phyloP scores from a whole-genome alignment of 2,113 vertebrate species.

The Onychostruthus taczanowskii region DNA sequence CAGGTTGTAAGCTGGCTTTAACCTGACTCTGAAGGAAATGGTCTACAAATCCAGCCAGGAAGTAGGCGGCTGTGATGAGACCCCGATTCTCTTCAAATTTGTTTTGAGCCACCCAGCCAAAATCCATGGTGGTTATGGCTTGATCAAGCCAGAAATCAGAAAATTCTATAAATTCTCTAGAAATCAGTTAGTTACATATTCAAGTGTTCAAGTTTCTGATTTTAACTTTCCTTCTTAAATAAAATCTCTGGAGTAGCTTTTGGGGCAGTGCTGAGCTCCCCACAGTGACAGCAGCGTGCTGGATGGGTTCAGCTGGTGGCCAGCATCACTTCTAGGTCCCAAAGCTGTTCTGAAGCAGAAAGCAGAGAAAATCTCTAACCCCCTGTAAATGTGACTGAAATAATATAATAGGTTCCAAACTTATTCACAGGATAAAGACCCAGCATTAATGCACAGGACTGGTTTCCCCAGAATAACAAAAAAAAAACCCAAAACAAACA shows the following conservation, averaged over 20 bases:
- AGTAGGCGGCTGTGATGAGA: accelerated
- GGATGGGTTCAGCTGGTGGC: not conserved
- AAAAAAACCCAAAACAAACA: not conserved
- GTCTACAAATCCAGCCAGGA: slow-evolving; percentile 26
- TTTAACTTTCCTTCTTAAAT: not conserved
- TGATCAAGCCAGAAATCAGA: not conserved
- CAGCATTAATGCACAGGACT: not conserved
- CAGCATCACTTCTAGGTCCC: not conserved
- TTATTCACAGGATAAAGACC: not conserved
- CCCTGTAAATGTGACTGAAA: not conserved
- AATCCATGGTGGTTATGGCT: not conserved
- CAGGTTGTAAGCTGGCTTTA: slow-evolving; percentile 36
- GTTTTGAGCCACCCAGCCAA: not conserved
- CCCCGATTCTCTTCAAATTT: not conserved
- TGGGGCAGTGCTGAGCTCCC: not conserved
- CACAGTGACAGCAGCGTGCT: accelerated
- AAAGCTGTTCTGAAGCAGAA: not conserved
- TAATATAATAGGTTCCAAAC: not conserved
- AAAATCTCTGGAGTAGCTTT: not conserved
- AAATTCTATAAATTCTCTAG: not conserved
- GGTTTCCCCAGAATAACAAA: not conserved
- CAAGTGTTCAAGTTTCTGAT: not conserved
- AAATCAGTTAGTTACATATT: not conserved
- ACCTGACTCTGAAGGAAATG: slow-evolving; percentile 14
- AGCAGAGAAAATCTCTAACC: not conserved